Conservation (phyloP, 2,113 vertebrate species). For the Triplophysa rosa region DNA sequence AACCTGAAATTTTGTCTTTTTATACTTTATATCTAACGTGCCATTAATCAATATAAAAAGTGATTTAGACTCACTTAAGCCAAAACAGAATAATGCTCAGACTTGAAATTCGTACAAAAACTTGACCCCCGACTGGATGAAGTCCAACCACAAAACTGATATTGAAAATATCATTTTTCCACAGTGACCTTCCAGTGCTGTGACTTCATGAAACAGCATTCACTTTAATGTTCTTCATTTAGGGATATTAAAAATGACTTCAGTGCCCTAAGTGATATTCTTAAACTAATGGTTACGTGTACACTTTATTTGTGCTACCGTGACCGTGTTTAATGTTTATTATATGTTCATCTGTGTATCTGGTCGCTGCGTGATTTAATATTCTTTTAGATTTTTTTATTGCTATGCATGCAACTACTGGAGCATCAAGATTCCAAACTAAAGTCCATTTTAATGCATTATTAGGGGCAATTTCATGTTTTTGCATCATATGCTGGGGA, state of each 20-base stretch:
- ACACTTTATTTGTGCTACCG: slow-evolving; percentile 8
- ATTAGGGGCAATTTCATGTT: neutral
- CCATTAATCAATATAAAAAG: neutral
- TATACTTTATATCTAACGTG: slow-evolving; percentile 3
- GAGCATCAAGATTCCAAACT: neutral
- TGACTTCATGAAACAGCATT: slow-evolving; percentile 21
- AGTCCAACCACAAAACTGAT: slow-evolving; percentile 7
- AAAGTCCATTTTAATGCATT: neutral
- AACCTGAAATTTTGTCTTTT: slow-evolving; percentile 11
- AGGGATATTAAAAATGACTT: slow-evolving; percentile 21
- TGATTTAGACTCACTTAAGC: neutral
- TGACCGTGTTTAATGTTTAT: slow-evolving; percentile 17
- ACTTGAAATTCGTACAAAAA: neutral
- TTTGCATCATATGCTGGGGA: neutral
- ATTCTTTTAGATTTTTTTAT: slow-evolving; percentile 2
- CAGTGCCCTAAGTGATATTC: slow-evolving; percentile 11
- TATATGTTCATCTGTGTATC: slow-evolving; percentile 14
- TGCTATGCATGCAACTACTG: neutral
- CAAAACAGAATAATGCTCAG: slow-evolving; percentile 13
- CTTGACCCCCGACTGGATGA: neutral
- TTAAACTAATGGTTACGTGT: slow-evolving; percentile 7
- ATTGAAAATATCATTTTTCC: slow-evolving; percentile 5
- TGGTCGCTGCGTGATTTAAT: neutral
- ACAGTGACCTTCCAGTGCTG: slow-evolving; percentile 13
- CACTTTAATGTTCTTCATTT: slow-evolving; percentile 30